Percentiles rank a stretch among this genome's conserved stretches.
Conservation (phyloP, 2,888 invertebrate species). For the Tanypteryx hageni region DNA sequence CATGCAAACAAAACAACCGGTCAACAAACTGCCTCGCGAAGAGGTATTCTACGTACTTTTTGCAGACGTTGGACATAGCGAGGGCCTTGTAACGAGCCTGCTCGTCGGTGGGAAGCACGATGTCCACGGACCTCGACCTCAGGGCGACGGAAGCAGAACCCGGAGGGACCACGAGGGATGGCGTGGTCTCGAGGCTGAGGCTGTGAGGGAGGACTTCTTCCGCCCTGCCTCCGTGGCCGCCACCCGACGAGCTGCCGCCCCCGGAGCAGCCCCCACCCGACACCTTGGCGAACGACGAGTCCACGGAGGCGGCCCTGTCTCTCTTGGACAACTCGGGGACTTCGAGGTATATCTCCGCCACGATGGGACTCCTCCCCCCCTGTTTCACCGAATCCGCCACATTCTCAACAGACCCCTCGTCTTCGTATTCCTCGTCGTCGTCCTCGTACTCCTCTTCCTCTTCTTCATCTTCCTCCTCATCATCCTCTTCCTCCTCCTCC, state of each 20-base stretch:
- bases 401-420: conserved; percentile 74
- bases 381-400: conserved; percentile 72
- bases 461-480: conserved; percentile 73
- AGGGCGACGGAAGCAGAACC: conserved; percentile 77
- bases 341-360: conserved; percentile 86
- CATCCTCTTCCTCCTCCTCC: conserved; percentile 70
- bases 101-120: conserved; percentile 90
- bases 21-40: background rate
- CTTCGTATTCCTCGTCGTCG: conserved; percentile 69
- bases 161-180: conserved; percentile 79
- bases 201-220: conserved; percentile 80
- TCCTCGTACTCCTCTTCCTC: conserved; percentile 73
- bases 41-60: conserved; percentile 63
- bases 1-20: background rate
- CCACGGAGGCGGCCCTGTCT: conserved; percentile 91
- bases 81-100: conserved; percentile 92
- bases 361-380: conserved; percentile 71
- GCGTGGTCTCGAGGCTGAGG: conserved; percentile 77
- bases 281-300: conserved; percentile 87
- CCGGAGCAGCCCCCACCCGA: conserved; percentile 75
- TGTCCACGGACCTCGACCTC: conserved; percentile 90
- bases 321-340: conserved; percentile 88
- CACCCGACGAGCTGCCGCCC: conserved; percentile 61
- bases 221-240: conserved; percentile 79
- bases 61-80: conserved; percentile 72